These are phyloP conservation scores for Eugnorisma glareosa DNA, from an alignment of 2,888 invertebrate genomes.

Conservation along the genomic window DNA sequence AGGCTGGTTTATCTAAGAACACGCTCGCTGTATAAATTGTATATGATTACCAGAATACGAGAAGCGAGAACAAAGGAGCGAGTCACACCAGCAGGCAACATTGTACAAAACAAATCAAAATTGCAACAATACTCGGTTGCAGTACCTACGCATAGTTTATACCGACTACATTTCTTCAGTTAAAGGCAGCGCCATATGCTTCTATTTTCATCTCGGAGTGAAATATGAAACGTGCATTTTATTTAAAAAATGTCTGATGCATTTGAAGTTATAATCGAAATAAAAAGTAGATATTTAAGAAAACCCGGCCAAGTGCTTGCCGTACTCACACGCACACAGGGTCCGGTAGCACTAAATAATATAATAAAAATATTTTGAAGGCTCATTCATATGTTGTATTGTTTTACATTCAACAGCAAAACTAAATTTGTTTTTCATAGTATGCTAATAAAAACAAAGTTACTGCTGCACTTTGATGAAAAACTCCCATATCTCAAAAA, in stretches of 20 bases:
- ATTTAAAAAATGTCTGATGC: not conserved
- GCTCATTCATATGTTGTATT: too few species aligned
- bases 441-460: too few species aligned
- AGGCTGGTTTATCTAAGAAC: slow-evolving; percentile 50
- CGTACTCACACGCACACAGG: too few species aligned
- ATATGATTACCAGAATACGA: slow-evolving; percentile 69
- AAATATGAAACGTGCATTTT: slow-evolving; percentile 12
- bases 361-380: too few species aligned
- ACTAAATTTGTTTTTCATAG: too few species aligned
- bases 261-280: not conserved
- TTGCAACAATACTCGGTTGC: slow-evolving; percentile 58
- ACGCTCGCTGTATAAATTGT: slow-evolving; percentile 65
- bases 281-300: not conserved
- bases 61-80: slow-evolving; percentile 67
- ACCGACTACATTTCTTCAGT: slow-evolving; percentile 31
- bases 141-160: slow-evolving; percentile 47
- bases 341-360: too few species aligned
- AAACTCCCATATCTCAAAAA: too few species aligned
- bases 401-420: too few species aligned
- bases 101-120: slow-evolving; percentile 63
- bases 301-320: too few species aligned
- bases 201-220: slow-evolving; percentile 20
- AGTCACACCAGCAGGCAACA: slow-evolving; percentile 39
- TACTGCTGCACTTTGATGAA: too few species aligned
- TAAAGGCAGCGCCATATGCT: slow-evolving; percentile 21